Percentiles rank a stretch among this genome's conserved stretches.
phyloP scores from a whole-genome alignment of 2,797 vertebrate genomes.

The Geotrypetes seraphini region DNA sequence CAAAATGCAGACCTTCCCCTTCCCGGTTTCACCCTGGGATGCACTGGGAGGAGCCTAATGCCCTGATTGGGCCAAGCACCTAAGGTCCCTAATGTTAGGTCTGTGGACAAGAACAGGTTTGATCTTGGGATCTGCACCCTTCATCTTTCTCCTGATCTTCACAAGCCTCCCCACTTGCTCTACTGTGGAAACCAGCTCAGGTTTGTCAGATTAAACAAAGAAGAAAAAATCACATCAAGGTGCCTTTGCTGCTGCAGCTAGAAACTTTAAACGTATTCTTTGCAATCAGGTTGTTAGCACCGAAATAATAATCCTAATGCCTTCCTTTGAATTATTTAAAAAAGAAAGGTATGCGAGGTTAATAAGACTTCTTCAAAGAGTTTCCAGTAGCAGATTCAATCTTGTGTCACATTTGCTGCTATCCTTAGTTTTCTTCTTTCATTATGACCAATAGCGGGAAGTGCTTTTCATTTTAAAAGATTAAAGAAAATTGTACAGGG shows the following conservation, averaged over 20 bases:
- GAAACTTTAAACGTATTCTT: slow-evolving; percentile 2
- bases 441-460: background rate
- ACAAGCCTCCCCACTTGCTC: no score
- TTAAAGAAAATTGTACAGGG: slow-evolving; percentile 18
- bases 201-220: no score
- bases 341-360: background rate
- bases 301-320: slow-evolving; percentile 14
- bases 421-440: slow-evolving; percentile 14
- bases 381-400: slow-evolving; percentile 22
- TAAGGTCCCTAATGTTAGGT: no score
- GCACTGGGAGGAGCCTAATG: no score
- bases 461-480: slow-evolving; percentile 2
- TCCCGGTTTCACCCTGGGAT: no score
- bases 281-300: background rate
- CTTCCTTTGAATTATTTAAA: background rate
- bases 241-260: background rate
- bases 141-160: no score
- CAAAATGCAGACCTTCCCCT: no score
- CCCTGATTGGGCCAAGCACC: no score
- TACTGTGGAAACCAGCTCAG: no score
- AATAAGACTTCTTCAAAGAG: slow-evolving; percentile 12
- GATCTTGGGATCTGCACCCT: no score
- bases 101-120: no score
- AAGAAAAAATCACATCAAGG: slow-evolving; percentile 1
- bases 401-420: slow-evolving; percentile 17